Conservation (phyloP, 1,140 invertebrate genomes). For the Teleopsis dalmanni region DNA sequence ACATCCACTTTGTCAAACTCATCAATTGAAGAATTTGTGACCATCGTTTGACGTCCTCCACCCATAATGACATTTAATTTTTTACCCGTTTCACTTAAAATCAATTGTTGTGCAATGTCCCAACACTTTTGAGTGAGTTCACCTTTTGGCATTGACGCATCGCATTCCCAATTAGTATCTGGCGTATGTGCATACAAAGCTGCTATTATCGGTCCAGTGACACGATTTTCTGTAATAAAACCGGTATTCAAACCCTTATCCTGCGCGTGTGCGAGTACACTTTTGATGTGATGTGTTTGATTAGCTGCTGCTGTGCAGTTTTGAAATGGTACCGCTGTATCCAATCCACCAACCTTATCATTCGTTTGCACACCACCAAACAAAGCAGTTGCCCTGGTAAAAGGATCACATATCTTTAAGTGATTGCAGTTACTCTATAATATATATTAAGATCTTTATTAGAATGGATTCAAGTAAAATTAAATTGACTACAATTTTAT, state of each 20-base stretch:
- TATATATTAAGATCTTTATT: neutral
- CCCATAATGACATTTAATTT: slow-evolving; percentile 27
- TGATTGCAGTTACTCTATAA: slow-evolving; percentile 18
- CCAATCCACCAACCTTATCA: neutral
- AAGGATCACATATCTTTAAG: slow-evolving; percentile 17
- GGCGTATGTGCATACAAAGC: slow-evolving; percentile 17
- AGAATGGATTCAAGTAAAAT: no score
- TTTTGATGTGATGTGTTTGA: slow-evolving; percentile 11
- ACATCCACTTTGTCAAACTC: slow-evolving; percentile 18
- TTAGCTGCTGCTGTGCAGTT: neutral
- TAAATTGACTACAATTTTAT: no score
- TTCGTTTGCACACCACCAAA: slow-evolving; percentile 23
- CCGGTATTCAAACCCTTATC: slow-evolving; percentile 24
- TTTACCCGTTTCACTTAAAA: slow-evolving; percentile 15
- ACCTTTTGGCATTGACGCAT: slow-evolving; percentile 18
- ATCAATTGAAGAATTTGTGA: slow-evolving; percentile 11
- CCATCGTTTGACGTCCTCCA: slow-evolving; percentile 30
- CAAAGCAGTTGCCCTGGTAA: slow-evolving; percentile 9
- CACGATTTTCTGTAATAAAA: slow-evolving; percentile 27
- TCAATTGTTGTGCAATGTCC: slow-evolving; percentile 25
- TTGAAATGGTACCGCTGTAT: slow-evolving; percentile 6
- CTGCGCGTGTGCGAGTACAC: slow-evolving; percentile 27
- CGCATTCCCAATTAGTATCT: slow-evolving; percentile 22
- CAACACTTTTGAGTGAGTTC: slow-evolving; percentile 12
- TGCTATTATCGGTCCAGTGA: slow-evolving; percentile 21